phyloP scores from a whole-genome alignment of 2,888 invertebrate genomes.

The Spicauda simplicius region DNA sequence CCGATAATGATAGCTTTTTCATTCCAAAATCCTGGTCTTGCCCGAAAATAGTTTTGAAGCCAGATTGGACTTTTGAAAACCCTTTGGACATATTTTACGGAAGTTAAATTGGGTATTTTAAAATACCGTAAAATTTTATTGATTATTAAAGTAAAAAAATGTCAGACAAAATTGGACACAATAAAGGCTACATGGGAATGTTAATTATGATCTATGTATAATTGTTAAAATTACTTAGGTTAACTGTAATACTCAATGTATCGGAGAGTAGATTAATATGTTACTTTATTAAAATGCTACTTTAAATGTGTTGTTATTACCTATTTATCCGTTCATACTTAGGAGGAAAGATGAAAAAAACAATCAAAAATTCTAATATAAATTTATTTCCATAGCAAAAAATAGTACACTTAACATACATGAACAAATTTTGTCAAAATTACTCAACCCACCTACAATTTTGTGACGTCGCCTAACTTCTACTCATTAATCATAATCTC shows the following conservation, averaged over 20 bases:
- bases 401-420: constrained; percentile 17
- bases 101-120: not conserved
- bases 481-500: too few species aligned
- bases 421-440: not conserved
- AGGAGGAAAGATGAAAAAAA: not conserved
- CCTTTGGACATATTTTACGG: constrained; percentile 54
- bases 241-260: too few species aligned
- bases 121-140: not conserved
- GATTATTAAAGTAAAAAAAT: not conserved
- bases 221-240: too few species aligned
- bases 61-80: constrained; percentile 76
- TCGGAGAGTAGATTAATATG: too few species aligned
- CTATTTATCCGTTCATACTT: not conserved
- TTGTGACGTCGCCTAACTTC: not conserved
- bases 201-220: too few species aligned
- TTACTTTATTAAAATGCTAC: too few species aligned
- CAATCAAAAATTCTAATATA: constrained; percentile 4
- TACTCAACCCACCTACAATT: not conserved
- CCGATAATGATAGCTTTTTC: constrained; percentile 72
- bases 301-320: not conserved
- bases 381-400: constrained; percentile 34
- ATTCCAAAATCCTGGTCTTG: constrained; percentile 80
- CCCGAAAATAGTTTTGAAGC: constrained; percentile 71
- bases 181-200: too few species aligned
- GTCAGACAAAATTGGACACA: too few species aligned